These are phyloP conservation scores for Oophaga sylvatica DNA, from an alignment of 2,797 vertebrate genomes.

Conservation along the genomic window DNA sequence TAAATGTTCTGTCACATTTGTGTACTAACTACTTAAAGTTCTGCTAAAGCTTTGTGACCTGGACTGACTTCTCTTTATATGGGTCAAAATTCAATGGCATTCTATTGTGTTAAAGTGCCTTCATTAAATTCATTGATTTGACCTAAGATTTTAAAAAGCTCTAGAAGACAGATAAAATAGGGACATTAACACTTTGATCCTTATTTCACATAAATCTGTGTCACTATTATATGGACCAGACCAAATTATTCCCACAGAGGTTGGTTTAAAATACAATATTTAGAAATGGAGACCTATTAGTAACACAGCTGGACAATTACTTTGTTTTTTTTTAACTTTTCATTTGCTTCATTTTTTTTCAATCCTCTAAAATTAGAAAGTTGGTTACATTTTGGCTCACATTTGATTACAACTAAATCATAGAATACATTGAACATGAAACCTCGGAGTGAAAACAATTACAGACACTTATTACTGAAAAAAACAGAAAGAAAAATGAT, in stretches of 20 bases:
- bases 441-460: neutral
- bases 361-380: neutral
- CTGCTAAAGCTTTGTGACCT: conserved; percentile 93
- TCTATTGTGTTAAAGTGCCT: conserved; percentile 91
- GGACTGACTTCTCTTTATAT: conserved; percentile 94
- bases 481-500: too few relatives aligned
- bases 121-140: conserved; percentile 99
- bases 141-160: conserved; percentile 93
- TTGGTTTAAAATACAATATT: conserved; percentile 1
- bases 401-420: neutral
- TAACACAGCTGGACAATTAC: conserved; percentile 7
- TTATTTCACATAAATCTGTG: conserved; percentile 46
- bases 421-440: neutral
- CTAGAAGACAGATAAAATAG: conserved; percentile 97
- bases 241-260: conserved; percentile 15
- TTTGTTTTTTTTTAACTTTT: neutral
- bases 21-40: conserved; percentile 98
- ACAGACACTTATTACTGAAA: neutral
- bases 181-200: conserved; percentile 81
- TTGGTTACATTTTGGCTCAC: neutral
- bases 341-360: neutral
- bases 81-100: conserved; percentile 96
- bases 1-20: conserved; percentile 96
- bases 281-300: neutral
- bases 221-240: neutral